A percentile compares a stretch with the other conserved stretches of the same genome.
phyloP scores from a whole-genome alignment of 2,797 vertebrate species.

The Todus mexicanus region DNA sequence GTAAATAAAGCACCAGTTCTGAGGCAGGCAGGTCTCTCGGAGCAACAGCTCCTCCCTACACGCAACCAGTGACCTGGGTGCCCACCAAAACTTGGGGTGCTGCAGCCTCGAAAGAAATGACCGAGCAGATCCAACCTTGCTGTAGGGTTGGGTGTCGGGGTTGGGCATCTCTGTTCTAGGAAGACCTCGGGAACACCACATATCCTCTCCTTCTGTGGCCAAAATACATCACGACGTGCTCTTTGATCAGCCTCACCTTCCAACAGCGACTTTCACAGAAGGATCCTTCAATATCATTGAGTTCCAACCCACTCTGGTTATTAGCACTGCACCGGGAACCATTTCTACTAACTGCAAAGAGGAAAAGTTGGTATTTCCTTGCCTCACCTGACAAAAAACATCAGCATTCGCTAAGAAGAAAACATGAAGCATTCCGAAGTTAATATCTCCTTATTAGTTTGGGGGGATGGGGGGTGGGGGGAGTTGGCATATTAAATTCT shows the following conservation, averaged over 20 bases:
- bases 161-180: too few relatives aligned
- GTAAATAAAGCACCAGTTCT: too few relatives aligned
- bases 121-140: too few relatives aligned
- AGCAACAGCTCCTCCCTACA: too few relatives aligned
- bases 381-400: neutral
- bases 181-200: too few relatives aligned
- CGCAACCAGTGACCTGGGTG: too few relatives aligned
- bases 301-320: neutral
- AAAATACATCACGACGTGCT: neutral
- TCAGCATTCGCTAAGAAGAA: neutral
- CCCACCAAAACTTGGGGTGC: too few relatives aligned
- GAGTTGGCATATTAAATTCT: neutral
- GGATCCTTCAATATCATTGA: too few relatives aligned
- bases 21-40: too few relatives aligned
- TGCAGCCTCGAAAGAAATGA: too few relatives aligned
- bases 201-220: too few relatives aligned
- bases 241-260: neutral
- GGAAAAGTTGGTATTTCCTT: neutral
- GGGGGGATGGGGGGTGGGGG: fast-evolving
- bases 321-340: neutral
- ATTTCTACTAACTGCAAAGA: neutral
- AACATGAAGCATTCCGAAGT: neutral
- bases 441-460: neutral
- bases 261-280: neutral
- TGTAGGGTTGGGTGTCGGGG: too few relatives aligned